These are phyloP conservation scores for Dermatemys mawii DNA, from an alignment of 2,113 vertebrate species.

Conservation along the genomic window DNA sequence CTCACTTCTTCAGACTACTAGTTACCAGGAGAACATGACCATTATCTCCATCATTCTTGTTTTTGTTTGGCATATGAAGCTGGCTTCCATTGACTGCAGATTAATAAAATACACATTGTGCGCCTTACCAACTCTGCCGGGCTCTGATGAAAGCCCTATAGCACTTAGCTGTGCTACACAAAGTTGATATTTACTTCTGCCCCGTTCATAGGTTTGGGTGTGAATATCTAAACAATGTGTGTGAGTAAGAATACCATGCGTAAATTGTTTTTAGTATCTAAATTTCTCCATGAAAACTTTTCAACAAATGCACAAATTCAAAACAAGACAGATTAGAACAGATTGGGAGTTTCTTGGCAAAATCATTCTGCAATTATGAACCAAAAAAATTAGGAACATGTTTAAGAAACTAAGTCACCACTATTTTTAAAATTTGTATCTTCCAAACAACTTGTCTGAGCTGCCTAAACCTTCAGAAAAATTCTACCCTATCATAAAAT, in stretches of 20 bases:
- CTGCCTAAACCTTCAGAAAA: constrained; percentile 4
- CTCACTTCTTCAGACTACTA: neutral
- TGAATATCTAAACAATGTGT: neutral
- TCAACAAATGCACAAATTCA: neutral
- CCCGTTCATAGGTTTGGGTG: rapidly evolving
- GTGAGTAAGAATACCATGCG: neutral
- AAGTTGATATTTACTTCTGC: neutral
- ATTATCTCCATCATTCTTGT: neutral
- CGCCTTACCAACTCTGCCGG: neutral
- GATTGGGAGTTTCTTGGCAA: neutral
- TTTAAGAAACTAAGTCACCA: neutral
- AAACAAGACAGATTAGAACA: neutral
- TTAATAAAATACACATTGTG: neutral
- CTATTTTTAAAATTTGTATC: neutral
- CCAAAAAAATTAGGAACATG: neutral
- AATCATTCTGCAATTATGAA: neutral
- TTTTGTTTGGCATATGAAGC: neutral
- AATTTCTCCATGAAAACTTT: neutral
- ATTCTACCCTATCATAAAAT: neutral
- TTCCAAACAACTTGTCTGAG: neutral
- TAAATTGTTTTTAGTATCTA: neutral
- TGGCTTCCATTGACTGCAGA: neutral
- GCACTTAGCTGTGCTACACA: neutral
- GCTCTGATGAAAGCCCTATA: neutral
- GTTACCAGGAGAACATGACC: neutral